Evolutionary conservation across 2,888 invertebrate genomes (phyloP).

Genomic region (Bruchidius siliquastri): DNA sequence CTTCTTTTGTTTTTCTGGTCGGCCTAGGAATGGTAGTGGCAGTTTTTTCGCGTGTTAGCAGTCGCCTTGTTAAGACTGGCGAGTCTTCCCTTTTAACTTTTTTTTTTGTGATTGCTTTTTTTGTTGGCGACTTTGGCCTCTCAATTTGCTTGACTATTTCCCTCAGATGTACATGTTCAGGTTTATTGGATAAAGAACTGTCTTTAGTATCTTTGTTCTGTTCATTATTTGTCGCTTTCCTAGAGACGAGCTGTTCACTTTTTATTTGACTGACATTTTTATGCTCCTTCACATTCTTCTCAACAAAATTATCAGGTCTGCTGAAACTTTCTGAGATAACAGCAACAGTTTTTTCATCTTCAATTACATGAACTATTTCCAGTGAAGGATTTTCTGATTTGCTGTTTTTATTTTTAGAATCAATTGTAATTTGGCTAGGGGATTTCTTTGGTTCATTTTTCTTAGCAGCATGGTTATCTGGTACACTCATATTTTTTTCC

Average conservation of each 20-base stretch:
- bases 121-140: conserved; percentile 1
- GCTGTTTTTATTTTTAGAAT: not conserved
- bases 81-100: not conserved
- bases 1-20: conserved; percentile 69
- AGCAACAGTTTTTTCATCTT: not conserved
- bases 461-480: conserved; percentile 1
- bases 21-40: conserved; percentile 44
- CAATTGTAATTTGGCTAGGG: not conserved
- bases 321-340: not conserved
- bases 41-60: conserved; percentile 6
- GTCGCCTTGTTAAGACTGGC: conserved; percentile 3
- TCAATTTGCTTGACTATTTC: not conserved
- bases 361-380: not conserved
- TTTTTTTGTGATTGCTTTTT: conserved; percentile 4
- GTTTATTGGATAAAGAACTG: conserved; percentile 4
- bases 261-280: no score
- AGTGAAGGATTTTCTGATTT: not conserved
- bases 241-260: not conserved
- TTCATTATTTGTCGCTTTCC: conserved; percentile 13
- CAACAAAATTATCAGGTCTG: no score
- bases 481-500: not conserved
- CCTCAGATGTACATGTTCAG: no score
- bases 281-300: no score
- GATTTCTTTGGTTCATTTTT: conserved; percentile 12
- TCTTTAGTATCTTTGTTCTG: conserved; percentile 10